Conservation (phyloP, 2,888 invertebrate species). For the Labia minor region DNA sequence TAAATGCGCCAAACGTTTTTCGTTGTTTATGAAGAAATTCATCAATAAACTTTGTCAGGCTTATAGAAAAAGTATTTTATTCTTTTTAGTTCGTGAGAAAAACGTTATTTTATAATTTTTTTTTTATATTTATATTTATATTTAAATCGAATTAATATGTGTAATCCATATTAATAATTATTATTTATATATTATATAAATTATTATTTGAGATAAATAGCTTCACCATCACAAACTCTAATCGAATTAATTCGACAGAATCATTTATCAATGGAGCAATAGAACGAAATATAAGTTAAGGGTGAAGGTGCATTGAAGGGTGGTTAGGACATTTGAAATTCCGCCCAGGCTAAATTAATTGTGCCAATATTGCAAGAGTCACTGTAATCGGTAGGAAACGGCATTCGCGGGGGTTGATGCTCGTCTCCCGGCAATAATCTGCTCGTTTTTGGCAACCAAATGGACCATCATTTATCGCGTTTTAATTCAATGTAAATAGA, state of each 20-base stretch:
- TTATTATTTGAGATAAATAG: not conserved
- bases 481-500: slow-evolving; percentile 13
- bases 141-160: too few species aligned
- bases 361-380: not conserved
- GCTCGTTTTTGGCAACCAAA: slow-evolving; percentile 13
- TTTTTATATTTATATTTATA: too few species aligned
- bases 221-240: not conserved
- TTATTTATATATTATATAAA: not conserved
- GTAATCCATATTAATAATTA: too few species aligned
- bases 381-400: not conserved
- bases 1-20: too few species aligned
- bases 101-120: too few species aligned
- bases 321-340: not conserved
- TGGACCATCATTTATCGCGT: slow-evolving; percentile 4
- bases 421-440: not conserved
- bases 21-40: too few species aligned
- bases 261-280: not conserved
- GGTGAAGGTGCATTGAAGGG: too few species aligned
- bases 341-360: not conserved
- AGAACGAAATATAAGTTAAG: not conserved
- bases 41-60: too few species aligned
- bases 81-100: too few species aligned
- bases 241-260: not conserved
- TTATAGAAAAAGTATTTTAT: too few species aligned
- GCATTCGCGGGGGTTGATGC: not conserved